Conservation (phyloP, 2,888 invertebrate genomes). For the Caenorhabditis sp. region DNA sequence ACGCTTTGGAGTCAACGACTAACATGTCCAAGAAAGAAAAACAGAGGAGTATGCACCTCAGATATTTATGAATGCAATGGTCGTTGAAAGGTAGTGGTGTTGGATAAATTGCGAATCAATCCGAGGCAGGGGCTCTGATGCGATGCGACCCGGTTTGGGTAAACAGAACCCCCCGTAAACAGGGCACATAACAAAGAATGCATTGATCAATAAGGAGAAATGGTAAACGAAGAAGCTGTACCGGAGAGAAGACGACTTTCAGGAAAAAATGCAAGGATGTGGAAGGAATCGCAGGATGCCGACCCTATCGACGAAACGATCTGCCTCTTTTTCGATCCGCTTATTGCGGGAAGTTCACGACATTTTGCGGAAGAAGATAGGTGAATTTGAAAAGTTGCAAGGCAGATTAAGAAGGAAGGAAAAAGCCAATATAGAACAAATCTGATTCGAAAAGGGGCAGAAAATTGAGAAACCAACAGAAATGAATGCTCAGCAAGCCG, state of each 20-base stretch:
- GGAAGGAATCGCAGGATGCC: constrained; percentile 2
- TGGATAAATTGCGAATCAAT: constrained; percentile 20
- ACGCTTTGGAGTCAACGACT: constrained; percentile 16
- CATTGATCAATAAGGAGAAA: background rate
- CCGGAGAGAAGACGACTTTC: background rate
- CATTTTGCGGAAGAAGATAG: background rate
- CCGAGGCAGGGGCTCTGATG: constrained; percentile 16
- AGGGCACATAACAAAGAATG: constrained; percentile 14
- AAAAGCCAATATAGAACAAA: background rate
- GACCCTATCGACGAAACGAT: constrained; percentile 18
- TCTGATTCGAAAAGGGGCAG: constrained; percentile 30
- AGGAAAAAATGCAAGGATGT: constrained; percentile 4
- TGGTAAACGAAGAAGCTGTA: constrained; percentile 5
- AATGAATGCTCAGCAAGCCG: constrained; percentile 50
- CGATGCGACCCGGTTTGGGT: constrained; percentile 29
- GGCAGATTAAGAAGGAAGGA: no score
- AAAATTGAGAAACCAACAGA: constrained; percentile 44
- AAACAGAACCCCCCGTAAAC: constrained; percentile 34
- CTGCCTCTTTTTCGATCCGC: background rate
- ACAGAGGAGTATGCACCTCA: constrained; percentile 2
- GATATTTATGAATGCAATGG: constrained; percentile 21
- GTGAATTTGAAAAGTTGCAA: background rate
- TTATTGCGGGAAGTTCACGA: constrained; percentile 16
- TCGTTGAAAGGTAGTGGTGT: constrained; percentile 11
- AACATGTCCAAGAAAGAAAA: constrained; percentile 10